Evolutionary conservation across 2,113 vertebrate genomes (phyloP), one percentile per base, ranked within the genome.

Genomic region (Mormoops blainvillei): DNA sequence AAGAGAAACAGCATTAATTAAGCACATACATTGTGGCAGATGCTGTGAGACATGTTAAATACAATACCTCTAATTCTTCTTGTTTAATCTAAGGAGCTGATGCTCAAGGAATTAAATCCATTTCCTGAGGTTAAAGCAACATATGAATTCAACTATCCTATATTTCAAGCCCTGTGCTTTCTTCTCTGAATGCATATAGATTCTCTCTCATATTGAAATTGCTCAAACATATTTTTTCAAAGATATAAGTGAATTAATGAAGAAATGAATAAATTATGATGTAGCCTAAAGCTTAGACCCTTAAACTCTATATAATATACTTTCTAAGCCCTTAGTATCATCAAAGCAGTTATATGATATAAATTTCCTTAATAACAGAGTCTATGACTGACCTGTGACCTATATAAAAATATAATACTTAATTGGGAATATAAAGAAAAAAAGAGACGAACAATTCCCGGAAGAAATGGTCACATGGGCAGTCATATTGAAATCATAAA

Each of bases 1-100:
- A 89, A 94, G 19, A 91, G 7, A 91, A 95, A 67, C 11, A 54
- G 4, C 7, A 94, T 91, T 91, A 94, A 50, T 85, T 86, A 85
- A 54, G 41, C 11, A 68, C 43, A 9, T 18, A 45, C 0, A 71
- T 2, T 24, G 7, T 33, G 56, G 12, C 13, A 81, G 28, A 76
- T 89, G 11, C n/a, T 84, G 15, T 67, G 36, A 92, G 33, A 70
- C 36, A 61, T 61, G 26, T 43, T 48, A 86, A 82, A 43, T 33
- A 22, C 9, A 68, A 0, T 87, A 61, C 80, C 8, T 63, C 3
- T 52, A 63, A 63, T 63, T 84, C 31, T 87, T 18, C 41, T 76
- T 92, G 1, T 71, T 94, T 68, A 89, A 56, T 63, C 24, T 73
- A 87, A 94, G 4, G 0, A 80, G 36, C 16, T 50, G 48, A 76